Evolutionary conservation across 2,113 vertebrate species (phyloP).

Genomic region (Carassius carassius): DNA sequence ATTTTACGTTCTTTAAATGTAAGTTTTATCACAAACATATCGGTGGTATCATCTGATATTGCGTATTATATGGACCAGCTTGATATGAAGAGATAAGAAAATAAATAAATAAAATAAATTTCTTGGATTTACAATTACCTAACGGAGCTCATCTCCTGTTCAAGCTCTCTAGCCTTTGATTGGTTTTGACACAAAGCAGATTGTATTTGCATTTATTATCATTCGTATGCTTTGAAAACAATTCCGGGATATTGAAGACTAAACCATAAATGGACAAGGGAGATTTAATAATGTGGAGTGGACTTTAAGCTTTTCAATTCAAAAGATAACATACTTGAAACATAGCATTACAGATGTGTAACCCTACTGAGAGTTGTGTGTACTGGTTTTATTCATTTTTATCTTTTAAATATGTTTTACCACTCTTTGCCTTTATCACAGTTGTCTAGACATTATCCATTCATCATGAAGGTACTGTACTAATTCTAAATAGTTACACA

Average conservation of each 20-base stretch:
- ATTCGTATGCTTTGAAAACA: background rate
- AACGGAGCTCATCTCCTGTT: background rate
- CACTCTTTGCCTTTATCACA: constrained; percentile 11
- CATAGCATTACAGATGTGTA: constrained; percentile 12
- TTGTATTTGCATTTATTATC: constrained; percentile 1
- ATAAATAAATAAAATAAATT: background rate
- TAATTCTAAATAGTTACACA: constrained; percentile 16
- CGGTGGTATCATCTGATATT: background rate
- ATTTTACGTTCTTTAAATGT: background rate
- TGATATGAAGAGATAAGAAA: background rate
- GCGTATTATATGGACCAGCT: background rate
- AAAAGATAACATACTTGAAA: constrained; percentile 9
- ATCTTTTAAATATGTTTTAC: background rate
- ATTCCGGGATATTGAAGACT: constrained; percentile 3
- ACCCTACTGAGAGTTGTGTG: background rate
- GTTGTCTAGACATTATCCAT: constrained; percentile 1
- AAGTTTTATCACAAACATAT: background rate
- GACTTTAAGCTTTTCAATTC: background rate
- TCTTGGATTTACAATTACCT: background rate
- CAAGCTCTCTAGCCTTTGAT: background rate
- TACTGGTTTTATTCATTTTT: background rate
- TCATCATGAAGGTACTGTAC: constrained; percentile 40
- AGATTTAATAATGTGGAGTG: background rate
- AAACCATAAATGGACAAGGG: constrained; percentile 2
- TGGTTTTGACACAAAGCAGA: background rate